These are phyloP conservation scores for Tachystola acroxantha DNA, from an alignment of 2,888 invertebrate species.

Conservation along the genomic window DNA sequence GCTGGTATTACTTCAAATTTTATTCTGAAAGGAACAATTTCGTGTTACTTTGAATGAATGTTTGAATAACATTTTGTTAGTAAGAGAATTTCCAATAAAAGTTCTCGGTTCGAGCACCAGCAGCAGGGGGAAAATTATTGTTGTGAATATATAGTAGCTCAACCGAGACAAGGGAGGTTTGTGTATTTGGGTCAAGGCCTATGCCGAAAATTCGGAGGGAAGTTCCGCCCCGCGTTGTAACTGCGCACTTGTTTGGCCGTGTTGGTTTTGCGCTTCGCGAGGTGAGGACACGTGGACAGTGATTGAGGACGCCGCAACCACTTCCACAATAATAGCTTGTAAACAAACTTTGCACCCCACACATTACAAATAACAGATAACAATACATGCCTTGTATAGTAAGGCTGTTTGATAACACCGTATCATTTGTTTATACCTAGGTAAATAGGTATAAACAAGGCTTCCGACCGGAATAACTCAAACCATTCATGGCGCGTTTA, in stretches of 20 bases:
- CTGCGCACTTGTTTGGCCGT: constrained; percentile 38
- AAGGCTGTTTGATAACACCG: neutral
- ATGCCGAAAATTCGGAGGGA: constrained; percentile 30
- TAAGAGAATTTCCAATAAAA: no score
- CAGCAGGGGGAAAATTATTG: constrained; percentile 7
- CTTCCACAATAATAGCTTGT: constrained; percentile 1
- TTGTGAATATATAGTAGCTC: constrained; percentile 23
- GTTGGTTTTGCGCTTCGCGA: constrained; percentile 26
- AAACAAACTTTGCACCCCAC: neutral
- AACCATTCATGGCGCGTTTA: neutral
- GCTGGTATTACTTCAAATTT: no score
- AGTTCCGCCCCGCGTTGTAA: constrained; percentile 31
- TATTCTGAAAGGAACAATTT: no score
- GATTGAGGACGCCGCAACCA: neutral
- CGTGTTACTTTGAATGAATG: no score
- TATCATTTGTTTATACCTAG: neutral
- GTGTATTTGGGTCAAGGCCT: constrained; percentile 51
- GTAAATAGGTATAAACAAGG: no score
- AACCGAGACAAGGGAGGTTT: constrained; percentile 25
- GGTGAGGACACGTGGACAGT: constrained; percentile 21
- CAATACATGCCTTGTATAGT: neutral
- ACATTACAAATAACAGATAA: neutral
- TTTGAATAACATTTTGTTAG: no score
- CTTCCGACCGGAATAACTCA: no score
- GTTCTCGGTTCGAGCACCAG: no score